These are phyloP conservation scores for Achroia grisella DNA, from an alignment of 1,140 invertebrate species.

Conservation along the genomic window DNA sequence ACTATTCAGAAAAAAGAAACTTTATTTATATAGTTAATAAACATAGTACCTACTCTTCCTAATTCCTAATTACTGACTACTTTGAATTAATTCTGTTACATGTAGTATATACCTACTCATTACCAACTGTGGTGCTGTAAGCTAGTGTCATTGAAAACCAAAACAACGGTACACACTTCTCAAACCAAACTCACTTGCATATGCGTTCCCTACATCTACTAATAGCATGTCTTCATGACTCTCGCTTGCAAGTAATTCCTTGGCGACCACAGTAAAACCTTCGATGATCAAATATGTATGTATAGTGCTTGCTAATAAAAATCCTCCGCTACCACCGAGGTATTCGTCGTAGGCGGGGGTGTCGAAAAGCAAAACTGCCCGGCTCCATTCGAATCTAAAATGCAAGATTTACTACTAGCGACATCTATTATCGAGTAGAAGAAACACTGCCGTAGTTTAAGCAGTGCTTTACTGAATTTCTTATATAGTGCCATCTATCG, in stretches of 20 bases:
- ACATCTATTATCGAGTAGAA: conserved; percentile 11
- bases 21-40: too few relatives aligned
- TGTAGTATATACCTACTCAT: too few relatives aligned
- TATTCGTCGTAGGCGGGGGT: conserved; percentile 55
- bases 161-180: neutral
- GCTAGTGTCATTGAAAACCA: too few relatives aligned
- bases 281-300: conserved; percentile 35
- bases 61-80: too few relatives aligned
- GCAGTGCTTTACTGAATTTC: conserved; percentile 1
- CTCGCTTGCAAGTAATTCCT: conserved; percentile 34
- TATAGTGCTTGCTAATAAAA: conserved; percentile 42
- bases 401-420: conserved; percentile 13
- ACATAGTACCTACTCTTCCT: too few relatives aligned
- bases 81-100: too few relatives aligned
- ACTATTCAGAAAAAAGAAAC: too few relatives aligned
- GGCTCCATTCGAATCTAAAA: conserved; percentile 69
- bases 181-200: conserved; percentile 41
- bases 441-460: too few relatives aligned
- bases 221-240: conserved; percentile 33
- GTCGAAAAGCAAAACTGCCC: conserved; percentile 69
- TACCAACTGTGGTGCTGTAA: too few relatives aligned
- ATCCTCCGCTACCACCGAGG: conserved; percentile 59
- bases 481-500: conserved; percentile 18
- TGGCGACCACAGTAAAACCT: conserved; percentile 31
- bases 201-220: conserved; percentile 40